Percentiles rank a stretch among this genome's conserved stretches.
Conservation (phyloP, 2,113 vertebrate genomes). For the Ascaphus truei region DNA sequence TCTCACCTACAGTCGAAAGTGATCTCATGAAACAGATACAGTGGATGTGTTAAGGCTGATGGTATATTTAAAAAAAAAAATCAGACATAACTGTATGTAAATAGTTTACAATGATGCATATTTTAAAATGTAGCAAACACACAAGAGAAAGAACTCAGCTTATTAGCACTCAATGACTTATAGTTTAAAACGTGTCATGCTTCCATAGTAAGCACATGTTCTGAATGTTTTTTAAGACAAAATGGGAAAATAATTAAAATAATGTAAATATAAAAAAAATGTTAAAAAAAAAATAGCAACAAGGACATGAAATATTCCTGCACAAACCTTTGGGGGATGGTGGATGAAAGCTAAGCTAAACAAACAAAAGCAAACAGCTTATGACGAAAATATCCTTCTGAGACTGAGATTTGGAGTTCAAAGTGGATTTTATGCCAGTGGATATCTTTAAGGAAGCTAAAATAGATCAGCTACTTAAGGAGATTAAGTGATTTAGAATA, state of each 20-base stretch:
- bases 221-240: neutral
- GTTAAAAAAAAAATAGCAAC: neutral
- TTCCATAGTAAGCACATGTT: neutral
- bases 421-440: conserved; percentile 28
- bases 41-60: too few relatives aligned
- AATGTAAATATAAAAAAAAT: too few relatives aligned
- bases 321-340: neutral
- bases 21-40: too few relatives aligned
- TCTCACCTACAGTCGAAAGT: too few relatives aligned
- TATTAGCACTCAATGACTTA: too few relatives aligned
- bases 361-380: conserved; percentile 37
- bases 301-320: neutral
- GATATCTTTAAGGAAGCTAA: conserved; percentile 37
- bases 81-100: too few relatives aligned
- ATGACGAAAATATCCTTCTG: conserved; percentile 2
- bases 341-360: neutral
- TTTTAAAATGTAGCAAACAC: too few relatives aligned
- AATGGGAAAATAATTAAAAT: neutral
- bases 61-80: too few relatives aligned
- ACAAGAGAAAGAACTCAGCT: too few relatives aligned
- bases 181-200: too few relatives aligned
- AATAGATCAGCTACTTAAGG: conserved; percentile 35
- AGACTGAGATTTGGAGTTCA: conserved; percentile 34
- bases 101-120: too few relatives aligned
- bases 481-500: conserved; percentile 50